Evolutionary conservation across 2,113 vertebrate genomes (phyloP), one percentile per base, ranked within the genome.

Genomic region (Grantiella picta): DNA sequence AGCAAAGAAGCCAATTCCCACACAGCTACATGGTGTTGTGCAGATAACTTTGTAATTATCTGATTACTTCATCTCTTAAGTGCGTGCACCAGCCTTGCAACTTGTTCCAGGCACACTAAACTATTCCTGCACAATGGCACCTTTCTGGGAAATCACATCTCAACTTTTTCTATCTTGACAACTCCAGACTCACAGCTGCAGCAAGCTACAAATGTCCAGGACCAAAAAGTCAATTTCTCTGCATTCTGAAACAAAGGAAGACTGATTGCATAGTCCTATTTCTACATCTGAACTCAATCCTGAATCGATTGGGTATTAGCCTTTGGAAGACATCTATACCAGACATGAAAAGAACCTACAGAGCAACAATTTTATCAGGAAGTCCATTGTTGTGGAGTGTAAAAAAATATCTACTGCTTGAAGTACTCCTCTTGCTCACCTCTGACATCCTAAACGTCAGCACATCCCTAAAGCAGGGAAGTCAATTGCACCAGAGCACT

Each of bases 101-200:
- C 31, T 61, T 31, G 0, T 85, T 56, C 24, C 33, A 14, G 15
- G 47, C 14, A 49, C 31, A 20, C 10, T 21, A 38, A 61, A 77
- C n/a, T 49, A 27, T 35, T 79, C 42, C 38, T 44, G 29, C 33
- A 38, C 18, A 80, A 14, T 4, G 5, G 8, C 25, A 68, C 10
- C 5, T 0, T 6, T 53, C 28, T 29, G 15, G 59, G 45, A 92
- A 50, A 73, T 70, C 69, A 60, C 15, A 35, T 23, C 44, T 85
- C 0, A 0, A 15, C 35, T 7, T 72, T 33, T 29, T 60, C 18
- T 47, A 38, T 4, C 60, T 65, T 21, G 11, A 40, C 19, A 79
- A 24, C 31, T 49, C 15, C 64, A 61, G 42, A 69, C 22, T 49
- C 47, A 36, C 25, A 40, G 36, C 15, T 73, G n/a, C 28, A 87